A percentile compares a stretch with the other conserved stretches of the same genome.
Evolutionary conservation across 2,113 vertebrate species (phyloP).

Genomic region (Hyperopisus bebe): DNA sequence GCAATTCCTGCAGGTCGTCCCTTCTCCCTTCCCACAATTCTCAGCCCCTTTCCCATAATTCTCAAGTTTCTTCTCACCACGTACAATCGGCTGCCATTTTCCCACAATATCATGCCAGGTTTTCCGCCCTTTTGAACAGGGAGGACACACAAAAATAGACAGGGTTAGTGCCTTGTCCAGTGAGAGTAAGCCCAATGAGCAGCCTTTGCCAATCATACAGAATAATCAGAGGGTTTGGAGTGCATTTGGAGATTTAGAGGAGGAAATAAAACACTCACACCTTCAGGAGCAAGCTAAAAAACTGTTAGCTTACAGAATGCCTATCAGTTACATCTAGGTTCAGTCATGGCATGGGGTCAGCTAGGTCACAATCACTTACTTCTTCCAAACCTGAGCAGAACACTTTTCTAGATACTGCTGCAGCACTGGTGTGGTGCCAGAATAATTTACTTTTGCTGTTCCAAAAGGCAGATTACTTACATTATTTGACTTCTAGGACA

Average conservation of each 20-base stretch:
- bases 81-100: not conserved
- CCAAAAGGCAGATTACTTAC: not conserved
- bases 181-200: not conserved
- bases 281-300: not conserved
- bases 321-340: not conserved
- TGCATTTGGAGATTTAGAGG: not conserved
- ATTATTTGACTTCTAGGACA: not conserved
- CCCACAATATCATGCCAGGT: not conserved
- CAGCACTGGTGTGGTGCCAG: not conserved
- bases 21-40: not conserved
- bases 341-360: not conserved
- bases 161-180: not conserved
- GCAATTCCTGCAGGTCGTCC: slow-evolving; percentile 3
- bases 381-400: not conserved
- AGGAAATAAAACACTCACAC: not conserved
- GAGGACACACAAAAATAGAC: not conserved
- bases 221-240: not conserved
- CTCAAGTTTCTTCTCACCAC: not conserved
- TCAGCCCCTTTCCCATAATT: not conserved
- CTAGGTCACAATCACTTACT: not conserved
- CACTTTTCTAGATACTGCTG: not conserved
- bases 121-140: not conserved
- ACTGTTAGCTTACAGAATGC: not conserved
- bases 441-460: not conserved
- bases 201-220: not conserved